These are phyloP conservation scores for Brachyrhaphis roseni DNA, from an alignment of 2,797 vertebrate genomes.

Conservation along the genomic window DNA sequence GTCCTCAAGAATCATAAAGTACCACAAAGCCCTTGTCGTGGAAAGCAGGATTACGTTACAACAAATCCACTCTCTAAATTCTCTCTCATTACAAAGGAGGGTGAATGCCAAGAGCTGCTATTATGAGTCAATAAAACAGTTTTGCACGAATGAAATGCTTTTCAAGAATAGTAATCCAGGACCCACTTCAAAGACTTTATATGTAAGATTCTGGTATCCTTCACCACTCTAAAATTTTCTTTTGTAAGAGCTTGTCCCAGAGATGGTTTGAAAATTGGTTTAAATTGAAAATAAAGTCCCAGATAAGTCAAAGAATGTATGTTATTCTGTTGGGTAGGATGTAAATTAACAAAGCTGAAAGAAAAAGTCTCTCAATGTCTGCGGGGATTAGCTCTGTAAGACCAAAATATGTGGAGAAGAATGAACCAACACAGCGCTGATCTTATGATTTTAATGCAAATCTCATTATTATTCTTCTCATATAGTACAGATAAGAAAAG, in stretches of 20 bases:
- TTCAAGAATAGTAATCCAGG: conserved; percentile 39
- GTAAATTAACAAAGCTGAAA: conserved; percentile 20
- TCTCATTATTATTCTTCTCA: conserved; percentile 2
- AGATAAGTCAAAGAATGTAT: conserved; percentile 8
- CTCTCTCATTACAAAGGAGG: conserved; percentile 33
- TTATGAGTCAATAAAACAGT: conserved; percentile 32
- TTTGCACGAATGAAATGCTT: conserved; percentile 33
- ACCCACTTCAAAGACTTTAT: conserved; percentile 48
- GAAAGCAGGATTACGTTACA: conserved; percentile 40
- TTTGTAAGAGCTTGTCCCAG: conserved; percentile 14
- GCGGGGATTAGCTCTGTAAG: conserved; percentile 12
- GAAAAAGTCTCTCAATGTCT: conserved; percentile 10
- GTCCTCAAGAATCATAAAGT: conserved; percentile 25
- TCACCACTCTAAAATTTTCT: conserved; percentile 25
- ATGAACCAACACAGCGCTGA: background rate
- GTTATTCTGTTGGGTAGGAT: conserved; percentile 23
- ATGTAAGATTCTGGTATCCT: conserved; percentile 28
- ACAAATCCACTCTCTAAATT: conserved; percentile 35
- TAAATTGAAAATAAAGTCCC: conserved; percentile 12
- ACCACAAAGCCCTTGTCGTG: conserved; percentile 15
- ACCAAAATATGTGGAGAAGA: conserved; percentile 15
- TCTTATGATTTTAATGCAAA: conserved; percentile 18
- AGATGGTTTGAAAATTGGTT: conserved; percentile 30
- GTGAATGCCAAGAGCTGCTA: conserved; percentile 14
- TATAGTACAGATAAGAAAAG: conserved; percentile 9